Percentiles rank a stretch among this genome's conserved stretches.
These are phyloP conservation scores for Zaprionus davidi DNA, from an alignment of 1,140 invertebrate species.

Conservation along the genomic window DNA sequence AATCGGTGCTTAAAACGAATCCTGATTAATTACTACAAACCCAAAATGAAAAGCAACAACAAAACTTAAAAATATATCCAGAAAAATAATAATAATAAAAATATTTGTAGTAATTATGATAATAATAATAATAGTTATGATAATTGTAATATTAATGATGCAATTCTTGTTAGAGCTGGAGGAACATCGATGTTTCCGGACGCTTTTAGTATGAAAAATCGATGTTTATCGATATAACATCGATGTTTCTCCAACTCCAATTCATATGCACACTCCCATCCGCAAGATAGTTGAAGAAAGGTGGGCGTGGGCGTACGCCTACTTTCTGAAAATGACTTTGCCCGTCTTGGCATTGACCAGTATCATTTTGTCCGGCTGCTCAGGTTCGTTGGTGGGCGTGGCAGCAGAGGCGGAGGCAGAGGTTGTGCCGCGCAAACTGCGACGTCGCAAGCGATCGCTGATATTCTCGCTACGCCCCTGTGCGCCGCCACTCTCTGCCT, in stretches of 20 bases:
- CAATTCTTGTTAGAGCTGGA: not conserved
- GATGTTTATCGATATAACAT: no score
- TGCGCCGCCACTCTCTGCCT: conserved; percentile 11
- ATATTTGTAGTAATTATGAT: conserved; percentile 23
- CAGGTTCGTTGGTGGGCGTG: conserved; percentile 22
- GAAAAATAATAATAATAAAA: conserved; percentile 47
- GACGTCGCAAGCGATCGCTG: conserved; percentile 73
- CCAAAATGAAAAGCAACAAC: conserved; percentile 64
- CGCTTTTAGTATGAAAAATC: no score
- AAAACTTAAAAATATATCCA: conserved; percentile 63
- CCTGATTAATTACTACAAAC: conserved; percentile 37
- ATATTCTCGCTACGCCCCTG: conserved; percentile 62
- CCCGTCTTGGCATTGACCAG: conserved; percentile 83
- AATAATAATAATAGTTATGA: conserved; percentile 25
- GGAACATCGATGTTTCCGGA: not conserved
- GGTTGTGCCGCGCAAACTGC: conserved; percentile 63
- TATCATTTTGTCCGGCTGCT: conserved; percentile 72
- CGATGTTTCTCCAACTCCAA: no score
- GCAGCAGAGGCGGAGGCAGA: conserved; percentile 11
- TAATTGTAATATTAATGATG: conserved; percentile 20
- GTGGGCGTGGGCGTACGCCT: conserved; percentile 28
- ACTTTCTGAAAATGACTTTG: conserved; percentile 78
- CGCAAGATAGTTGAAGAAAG: not conserved
- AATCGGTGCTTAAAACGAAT: conserved; percentile 58
- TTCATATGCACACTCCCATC: not conserved